phyloP scores from a whole-genome alignment of 2,113 vertebrate species.

The Cisticola juncidis region DNA sequence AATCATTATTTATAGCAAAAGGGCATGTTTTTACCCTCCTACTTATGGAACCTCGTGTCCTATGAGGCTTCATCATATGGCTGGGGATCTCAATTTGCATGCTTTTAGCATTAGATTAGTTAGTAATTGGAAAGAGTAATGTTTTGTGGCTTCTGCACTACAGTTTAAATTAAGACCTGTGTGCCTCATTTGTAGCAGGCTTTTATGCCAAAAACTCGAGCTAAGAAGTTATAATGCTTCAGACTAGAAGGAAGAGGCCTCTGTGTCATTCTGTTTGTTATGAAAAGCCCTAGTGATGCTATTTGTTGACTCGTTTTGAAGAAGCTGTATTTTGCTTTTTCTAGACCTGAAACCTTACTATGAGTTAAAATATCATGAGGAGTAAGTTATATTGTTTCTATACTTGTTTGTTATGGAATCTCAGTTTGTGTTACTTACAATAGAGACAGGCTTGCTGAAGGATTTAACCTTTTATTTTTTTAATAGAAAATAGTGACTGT shows the following conservation, averaged over 20 bases:
- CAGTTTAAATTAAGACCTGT: conserved; percentile 36
- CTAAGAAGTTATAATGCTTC: neutral
- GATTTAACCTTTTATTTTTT: neutral
- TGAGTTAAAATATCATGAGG: neutral
- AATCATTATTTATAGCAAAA: conserved; percentile 43
- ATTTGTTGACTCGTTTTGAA: neutral
- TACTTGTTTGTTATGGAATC: neutral
- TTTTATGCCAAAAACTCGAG: neutral
- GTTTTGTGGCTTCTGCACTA: conserved; percentile 18
- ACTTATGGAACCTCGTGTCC: conserved; percentile 12
- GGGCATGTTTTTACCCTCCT: conserved; percentile 9
- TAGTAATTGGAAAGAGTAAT: conserved; percentile 36
- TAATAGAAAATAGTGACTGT: neutral
- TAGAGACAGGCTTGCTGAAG: neutral
- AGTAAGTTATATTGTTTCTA: neutral
- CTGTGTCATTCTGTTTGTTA: neutral
- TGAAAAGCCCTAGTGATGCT: neutral
- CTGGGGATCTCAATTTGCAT: conserved; percentile 46
- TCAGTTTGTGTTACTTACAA: neutral
- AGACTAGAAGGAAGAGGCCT: neutral
- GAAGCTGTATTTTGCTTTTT: neutral
- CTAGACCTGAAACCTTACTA: neutral
- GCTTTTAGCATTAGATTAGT: conserved; percentile 49
- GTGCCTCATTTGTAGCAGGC: conserved; percentile 9
- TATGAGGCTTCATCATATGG: conserved; percentile 16